A percentile compares a stretch with the other conserved stretches of the same genome.
Conservation (phyloP, 2,888 invertebrate species). For the Subacronicta megacephala region DNA sequence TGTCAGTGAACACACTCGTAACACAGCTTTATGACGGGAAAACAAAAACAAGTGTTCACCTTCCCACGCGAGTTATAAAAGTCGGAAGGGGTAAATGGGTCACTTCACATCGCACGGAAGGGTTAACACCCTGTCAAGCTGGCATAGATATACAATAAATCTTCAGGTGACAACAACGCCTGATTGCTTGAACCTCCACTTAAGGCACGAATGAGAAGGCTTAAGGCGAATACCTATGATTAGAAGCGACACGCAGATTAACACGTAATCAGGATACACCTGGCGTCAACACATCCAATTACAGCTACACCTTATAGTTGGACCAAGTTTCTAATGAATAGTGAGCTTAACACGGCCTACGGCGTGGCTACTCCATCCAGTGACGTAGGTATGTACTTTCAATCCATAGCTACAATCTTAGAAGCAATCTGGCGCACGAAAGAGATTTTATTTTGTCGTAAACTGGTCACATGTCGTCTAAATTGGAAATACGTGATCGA, state of each 20-base stretch:
- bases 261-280: conserved; percentile 30
- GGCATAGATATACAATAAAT: conserved; percentile 35
- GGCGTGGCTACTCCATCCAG: conserved; percentile 4
- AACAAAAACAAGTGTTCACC: conserved; percentile 20
- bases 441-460: conserved; percentile 58
- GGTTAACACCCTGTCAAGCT: conserved; percentile 41
- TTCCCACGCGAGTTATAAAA: conserved; percentile 43
- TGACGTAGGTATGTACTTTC: conserved; percentile 19
- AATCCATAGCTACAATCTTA: conserved; percentile 31
- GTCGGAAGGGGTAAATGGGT: conserved; percentile 44
- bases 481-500: conserved; percentile 68
- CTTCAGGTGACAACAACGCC: conserved; percentile 32
- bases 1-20: conserved; percentile 9
- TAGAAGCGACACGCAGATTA: conserved; percentile 37
- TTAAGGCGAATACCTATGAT: conserved; percentile 28
- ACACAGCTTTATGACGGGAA: conserved; percentile 10
- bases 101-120: conserved; percentile 25
- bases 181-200: conserved; percentile 27
- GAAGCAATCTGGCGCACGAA: conserved; percentile 33
- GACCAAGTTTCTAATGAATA: conserved; percentile 26
- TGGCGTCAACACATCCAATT: conserved; percentile 39
- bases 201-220: conserved; percentile 23
- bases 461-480: conserved; percentile 61
- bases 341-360: conserved; percentile 18
- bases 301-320: conserved; percentile 22